A percentile compares a stretch with the other conserved stretches of the same genome.
phyloP scores from a whole-genome alignment of 1,140 invertebrate genomes.

The Plectrocnemia conspersa region DNA sequence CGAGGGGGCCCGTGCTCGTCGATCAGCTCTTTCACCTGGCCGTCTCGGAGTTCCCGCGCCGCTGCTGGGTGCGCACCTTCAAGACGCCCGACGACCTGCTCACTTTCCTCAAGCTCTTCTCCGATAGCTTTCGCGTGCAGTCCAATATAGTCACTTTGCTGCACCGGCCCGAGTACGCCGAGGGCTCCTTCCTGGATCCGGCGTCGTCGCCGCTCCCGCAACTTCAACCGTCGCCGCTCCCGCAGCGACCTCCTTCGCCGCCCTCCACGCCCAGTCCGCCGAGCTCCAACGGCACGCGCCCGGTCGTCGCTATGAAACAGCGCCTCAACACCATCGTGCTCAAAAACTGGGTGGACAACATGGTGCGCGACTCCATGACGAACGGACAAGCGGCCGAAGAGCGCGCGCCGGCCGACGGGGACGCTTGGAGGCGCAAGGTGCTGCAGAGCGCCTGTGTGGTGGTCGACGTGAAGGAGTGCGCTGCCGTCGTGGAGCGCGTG shows the following conservation, averaged over 20 bases:
- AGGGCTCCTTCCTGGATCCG: constrained; percentile 2
- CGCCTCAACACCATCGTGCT: constrained; percentile 82
- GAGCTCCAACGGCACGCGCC: constrained; percentile 45
- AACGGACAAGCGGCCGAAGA: constrained; percentile 46
- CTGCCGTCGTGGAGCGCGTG: constrained; percentile 73
- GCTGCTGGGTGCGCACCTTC: constrained; percentile 76
- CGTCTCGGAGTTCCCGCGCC: constrained; percentile 70
- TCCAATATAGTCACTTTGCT: constrained; percentile 80
- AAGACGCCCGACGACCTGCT: constrained; percentile 80
- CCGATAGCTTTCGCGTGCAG: constrained; percentile 85
- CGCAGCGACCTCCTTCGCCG: constrained; percentile 40
- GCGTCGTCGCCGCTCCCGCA: constrained; percentile 45
- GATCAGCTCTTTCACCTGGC: constrained; percentile 81
- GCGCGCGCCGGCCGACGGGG: constrained; percentile 43
- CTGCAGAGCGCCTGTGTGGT: constrained; percentile 75
- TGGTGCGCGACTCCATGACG: constrained; percentile 69
- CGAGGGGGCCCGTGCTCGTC: constrained; percentile 74
- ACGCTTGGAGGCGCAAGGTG: constrained; percentile 76
- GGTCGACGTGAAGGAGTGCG: constrained; percentile 69
- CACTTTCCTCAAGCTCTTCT: constrained; percentile 85
- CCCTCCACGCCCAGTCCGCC: constrained; percentile 41
- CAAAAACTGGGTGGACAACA: constrained; percentile 85
- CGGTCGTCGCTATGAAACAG: constrained; percentile 65
- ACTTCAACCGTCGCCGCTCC: constrained; percentile 39
- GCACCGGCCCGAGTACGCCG: constrained; percentile 62